Percentiles rank a stretch among this genome's conserved stretches.
Conservation (phyloP, 2,888 invertebrate species). For the Erebia aethiops region DNA sequence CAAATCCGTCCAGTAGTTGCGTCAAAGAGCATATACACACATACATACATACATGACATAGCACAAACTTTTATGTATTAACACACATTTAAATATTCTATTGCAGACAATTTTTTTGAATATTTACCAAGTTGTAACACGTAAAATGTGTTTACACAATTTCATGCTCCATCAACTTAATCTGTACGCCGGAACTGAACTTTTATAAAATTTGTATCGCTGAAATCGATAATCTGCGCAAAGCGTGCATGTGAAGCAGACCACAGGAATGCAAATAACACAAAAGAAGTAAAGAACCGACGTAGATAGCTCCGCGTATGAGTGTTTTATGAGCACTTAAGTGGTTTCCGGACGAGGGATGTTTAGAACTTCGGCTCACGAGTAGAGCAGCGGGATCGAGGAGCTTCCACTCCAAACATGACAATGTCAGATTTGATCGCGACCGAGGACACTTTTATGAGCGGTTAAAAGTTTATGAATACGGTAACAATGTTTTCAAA, state of each 20-base stretch:
- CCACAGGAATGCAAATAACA: slow-evolving; percentile 47
- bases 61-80: too few relatives aligned
- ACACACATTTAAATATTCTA: too few relatives aligned
- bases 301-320: slow-evolving; percentile 63
- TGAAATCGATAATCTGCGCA: slow-evolving; percentile 29
- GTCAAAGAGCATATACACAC: too few relatives aligned
- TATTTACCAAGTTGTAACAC: too few relatives aligned
- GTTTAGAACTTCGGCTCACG: slow-evolving; percentile 66
- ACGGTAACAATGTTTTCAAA: slow-evolving; percentile 47
- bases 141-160: not conserved
- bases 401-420: slow-evolving; percentile 63
- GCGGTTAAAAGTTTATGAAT: slow-evolving; percentile 67
- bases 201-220: slow-evolving; percentile 6
- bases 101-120: too few relatives aligned
- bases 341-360: slow-evolving; percentile 67
- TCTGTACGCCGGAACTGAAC: not conserved
- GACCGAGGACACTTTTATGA: slow-evolving; percentile 59
- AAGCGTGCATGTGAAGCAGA: slow-evolving; percentile 25
- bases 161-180: not conserved
- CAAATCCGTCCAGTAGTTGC: too few relatives aligned
- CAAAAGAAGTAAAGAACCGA: slow-evolving; percentile 56
- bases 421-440: slow-evolving; percentile 70
- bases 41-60: too few relatives aligned
- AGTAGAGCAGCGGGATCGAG: slow-evolving; percentile 59
- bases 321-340: slow-evolving; percentile 79